Conservation (phyloP, 2,888 invertebrate species). For the Copidosoma aretas region DNA sequence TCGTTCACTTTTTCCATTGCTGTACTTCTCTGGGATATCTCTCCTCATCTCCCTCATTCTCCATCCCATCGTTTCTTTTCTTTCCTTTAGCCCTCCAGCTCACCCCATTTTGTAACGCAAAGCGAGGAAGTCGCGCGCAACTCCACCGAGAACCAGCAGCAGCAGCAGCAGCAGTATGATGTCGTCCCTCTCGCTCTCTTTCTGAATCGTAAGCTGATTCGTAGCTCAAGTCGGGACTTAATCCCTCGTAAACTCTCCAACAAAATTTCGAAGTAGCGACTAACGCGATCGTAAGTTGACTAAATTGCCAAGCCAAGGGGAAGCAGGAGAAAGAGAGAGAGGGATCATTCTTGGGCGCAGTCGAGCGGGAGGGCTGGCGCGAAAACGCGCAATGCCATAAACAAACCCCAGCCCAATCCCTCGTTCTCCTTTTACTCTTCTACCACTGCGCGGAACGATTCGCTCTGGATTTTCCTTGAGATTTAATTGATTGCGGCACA, state of each 20-base stretch:
- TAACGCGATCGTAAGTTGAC: constrained; percentile 41
- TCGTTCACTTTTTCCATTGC: too few relatives aligned
- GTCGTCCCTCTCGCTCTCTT: background rate
- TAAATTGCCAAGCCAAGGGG: constrained; percentile 35
- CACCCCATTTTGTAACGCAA: too few relatives aligned
- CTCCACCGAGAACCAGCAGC: too few relatives aligned
- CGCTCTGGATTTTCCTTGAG: constrained; percentile 22
- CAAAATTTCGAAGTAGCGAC: constrained; percentile 44
- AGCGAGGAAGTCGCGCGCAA: too few relatives aligned
- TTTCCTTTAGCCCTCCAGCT: too few relatives aligned
- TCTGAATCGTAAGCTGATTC: constrained; percentile 46
- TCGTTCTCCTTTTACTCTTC: background rate
- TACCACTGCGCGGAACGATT: background rate
- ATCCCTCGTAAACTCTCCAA: constrained; percentile 50
- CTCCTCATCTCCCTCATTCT: too few relatives aligned
- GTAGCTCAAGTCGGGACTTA: constrained; percentile 47
- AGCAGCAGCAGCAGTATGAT: too few relatives aligned
- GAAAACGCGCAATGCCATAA: constrained; percentile 11
- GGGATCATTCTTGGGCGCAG: constrained; percentile 36
- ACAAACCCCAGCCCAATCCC: constrained; percentile 4
- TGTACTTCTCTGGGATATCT: too few relatives aligned
- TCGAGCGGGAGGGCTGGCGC: background rate
- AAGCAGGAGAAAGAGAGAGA: constrained; percentile 13
- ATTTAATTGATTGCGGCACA: constrained; percentile 31
- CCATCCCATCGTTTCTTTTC: too few relatives aligned